Evolutionary conservation across 2,113 vertebrate species (phyloP), one percentile per base, ranked within the genome.

Genomic region (Sminthopsis crassicaudata): DNA sequence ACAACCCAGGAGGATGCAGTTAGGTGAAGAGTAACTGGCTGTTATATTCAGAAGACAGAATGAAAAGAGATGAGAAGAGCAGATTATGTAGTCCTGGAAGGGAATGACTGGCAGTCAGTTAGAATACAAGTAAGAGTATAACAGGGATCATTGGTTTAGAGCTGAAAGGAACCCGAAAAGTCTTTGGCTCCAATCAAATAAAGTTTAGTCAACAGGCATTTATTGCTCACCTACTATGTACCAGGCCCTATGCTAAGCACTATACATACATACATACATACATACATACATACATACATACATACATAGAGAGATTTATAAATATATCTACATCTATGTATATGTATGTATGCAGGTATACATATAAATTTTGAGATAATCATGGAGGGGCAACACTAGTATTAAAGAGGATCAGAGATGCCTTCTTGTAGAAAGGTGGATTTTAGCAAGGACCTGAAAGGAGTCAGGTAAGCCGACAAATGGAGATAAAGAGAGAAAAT

Each of bases 201-300:
- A 84, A 84, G n/a, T n/a, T n/a, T 42, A 84, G 67, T 84, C n/a
- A 84, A 22, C 1, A 8, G 42, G n/a, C 16, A 42, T 84, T 42
- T 84, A 84, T 84, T 84, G 42, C n/a, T 42, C 16, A 84, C 36
- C 16, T 76, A 5, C 60, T 76, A n/a, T 76, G 60, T 76, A 36
- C 60, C 16, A 76, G 30, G 36, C 30, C 5, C 3, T 84, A 36
- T 84, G 19, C 19, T 42, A 42, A 84, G 67, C n/a, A 42, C n/a
- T 42, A 84, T n/a, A 53, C 53, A 53, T 19, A 53, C 14, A 53
- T 53, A 19, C 3, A 53, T 53, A 53, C 3, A 22, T 53, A 53
- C 0, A 53, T 22, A 9, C 1, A 53, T 53, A 9, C 1, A 11
- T 57, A 2, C 0, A n/a, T n/a, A n/a, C n/a, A n/a, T n/a, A n/a